Conservation (phyloP, 2,888 invertebrate genomes). For the Bhutanitis thaidina region DNA sequence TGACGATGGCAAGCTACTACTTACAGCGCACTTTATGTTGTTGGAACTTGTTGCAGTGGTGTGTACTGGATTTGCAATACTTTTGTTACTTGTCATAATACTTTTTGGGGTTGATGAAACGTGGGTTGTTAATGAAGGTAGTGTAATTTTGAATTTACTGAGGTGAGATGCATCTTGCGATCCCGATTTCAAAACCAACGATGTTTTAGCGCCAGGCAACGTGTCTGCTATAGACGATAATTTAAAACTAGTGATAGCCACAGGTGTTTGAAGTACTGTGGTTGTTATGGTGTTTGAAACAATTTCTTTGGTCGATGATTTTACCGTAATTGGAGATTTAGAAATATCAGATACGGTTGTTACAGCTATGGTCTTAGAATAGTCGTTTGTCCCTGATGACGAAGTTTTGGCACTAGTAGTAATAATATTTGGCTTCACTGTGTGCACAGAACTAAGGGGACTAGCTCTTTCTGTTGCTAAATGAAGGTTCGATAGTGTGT, state of each 20-base stretch:
- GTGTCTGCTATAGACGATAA: background rate
- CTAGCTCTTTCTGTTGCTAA: background rate
- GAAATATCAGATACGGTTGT: conserved; percentile 9
- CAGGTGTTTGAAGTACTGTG: conserved; percentile 13
- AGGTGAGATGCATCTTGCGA: background rate
- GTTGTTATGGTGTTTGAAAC: conserved; percentile 17
- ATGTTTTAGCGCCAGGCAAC: background rate
- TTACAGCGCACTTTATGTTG: background rate
- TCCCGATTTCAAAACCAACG: conserved; percentile 1
- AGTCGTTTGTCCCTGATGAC: background rate
- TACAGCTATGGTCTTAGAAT: conserved; percentile 13
- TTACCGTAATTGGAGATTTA: background rate
- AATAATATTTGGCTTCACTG: background rate
- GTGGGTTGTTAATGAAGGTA: background rate
- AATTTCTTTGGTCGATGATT: conserved; percentile 22
- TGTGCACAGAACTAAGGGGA: conserved; percentile 1
- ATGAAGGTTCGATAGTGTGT: background rate
- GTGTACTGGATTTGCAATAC: background rate
- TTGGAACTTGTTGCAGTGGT: background rate
- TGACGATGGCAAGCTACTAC: conserved; percentile 2
- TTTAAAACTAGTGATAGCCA: conserved; percentile 8
- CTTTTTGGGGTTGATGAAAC: background rate
- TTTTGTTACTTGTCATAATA: background rate
- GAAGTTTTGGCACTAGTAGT: conserved; percentile 17
- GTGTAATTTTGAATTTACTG: background rate